Evolutionary conservation across 2,888 invertebrate species (phyloP).

Genomic region (Eutolmus rufibarbis): DNA sequence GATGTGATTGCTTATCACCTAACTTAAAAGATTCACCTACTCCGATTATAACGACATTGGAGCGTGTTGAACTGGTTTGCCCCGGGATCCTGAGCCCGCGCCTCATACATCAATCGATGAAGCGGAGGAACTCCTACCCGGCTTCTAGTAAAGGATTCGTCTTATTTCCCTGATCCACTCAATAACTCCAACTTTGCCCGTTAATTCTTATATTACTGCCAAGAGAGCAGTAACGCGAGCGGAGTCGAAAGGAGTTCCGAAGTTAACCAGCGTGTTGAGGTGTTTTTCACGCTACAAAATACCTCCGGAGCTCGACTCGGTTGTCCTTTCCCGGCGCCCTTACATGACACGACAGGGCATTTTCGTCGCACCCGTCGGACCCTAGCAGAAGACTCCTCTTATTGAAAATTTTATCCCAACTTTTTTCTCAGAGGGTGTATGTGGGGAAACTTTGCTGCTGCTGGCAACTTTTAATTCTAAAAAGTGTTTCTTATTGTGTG

Average conservation of each 20-base stretch:
- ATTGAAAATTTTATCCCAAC: constrained; percentile 26
- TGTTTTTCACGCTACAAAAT: constrained; percentile 1
- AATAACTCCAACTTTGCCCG: neutral
- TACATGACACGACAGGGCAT: neutral
- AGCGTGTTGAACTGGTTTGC: neutral
- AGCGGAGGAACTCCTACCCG: neutral
- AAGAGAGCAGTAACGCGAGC: neutral
- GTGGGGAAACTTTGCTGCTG: constrained; percentile 24
- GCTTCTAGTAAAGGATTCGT: neutral
- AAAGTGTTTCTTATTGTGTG: constrained; percentile 39
- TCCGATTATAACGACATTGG: neutral
- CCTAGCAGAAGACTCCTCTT: neutral
- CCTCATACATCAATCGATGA: neutral
- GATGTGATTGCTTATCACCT: neutral
- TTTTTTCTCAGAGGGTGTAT: neutral
- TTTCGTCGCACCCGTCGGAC: neutral
- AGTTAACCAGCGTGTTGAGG: neutral
- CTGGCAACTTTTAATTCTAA: constrained; percentile 28
- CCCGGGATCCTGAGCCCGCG: neutral
- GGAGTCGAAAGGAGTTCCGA: neutral
- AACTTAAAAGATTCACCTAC: neutral
- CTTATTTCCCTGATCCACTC: neutral
- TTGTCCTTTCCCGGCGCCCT: neutral
- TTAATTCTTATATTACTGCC: constrained; percentile 8
- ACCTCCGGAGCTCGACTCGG: neutral